Base-by-base conservation (phyloP, 2,797 vertebrate genomes). In the Tokudaia muenninki region DNA sequence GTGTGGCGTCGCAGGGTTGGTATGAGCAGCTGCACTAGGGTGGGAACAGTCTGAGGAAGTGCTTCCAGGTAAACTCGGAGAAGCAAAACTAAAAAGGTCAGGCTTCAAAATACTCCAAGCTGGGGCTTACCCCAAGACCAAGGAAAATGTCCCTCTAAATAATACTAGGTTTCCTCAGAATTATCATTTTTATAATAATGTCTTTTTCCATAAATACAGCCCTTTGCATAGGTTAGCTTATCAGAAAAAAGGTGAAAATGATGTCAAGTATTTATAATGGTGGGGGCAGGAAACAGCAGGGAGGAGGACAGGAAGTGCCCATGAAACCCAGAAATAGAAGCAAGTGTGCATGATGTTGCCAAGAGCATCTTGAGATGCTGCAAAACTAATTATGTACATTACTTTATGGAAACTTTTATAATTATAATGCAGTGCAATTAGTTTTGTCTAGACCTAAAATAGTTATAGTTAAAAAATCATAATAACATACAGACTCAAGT, bases 1-100 rank as follows among this genome's bases (percentile, higher is more conserved):
- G 67, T 97, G 97, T 98, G 98, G 98, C 98, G 98, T 98, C 98
- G 97, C 98, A 98, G 98, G 98, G 98, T 98, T 98, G 88, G 98
- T 97, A 88, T 87, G 97, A 98, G 98, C 96, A 82, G 98, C 98
- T 98, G 98, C 82, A 97, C 96, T 61, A 86, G 83, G 81, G 24
- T 96, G 94, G n/a, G 59, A 94, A 97, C 67, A 17, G 93, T 84
- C 80, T 96, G 63, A 97, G 90, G 70, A 94, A 94, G 0, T 89
- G 37, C 92, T 96, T 97, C 96, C 96, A 94, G 81, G 75, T 44
- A 93, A 96, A 91, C 86, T 61, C 70, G 57, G 95, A 97, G 95
- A 89, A 89, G 92, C 82, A 75, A 84, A 97, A 95, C 77, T 31
- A 81, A 98, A 91, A 88, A 95, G 97, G 29, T 52, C 81, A 97